These are phyloP conservation scores for Cydia splendana DNA, from an alignment of 1,140 invertebrate species.

Conservation along the genomic window DNA sequence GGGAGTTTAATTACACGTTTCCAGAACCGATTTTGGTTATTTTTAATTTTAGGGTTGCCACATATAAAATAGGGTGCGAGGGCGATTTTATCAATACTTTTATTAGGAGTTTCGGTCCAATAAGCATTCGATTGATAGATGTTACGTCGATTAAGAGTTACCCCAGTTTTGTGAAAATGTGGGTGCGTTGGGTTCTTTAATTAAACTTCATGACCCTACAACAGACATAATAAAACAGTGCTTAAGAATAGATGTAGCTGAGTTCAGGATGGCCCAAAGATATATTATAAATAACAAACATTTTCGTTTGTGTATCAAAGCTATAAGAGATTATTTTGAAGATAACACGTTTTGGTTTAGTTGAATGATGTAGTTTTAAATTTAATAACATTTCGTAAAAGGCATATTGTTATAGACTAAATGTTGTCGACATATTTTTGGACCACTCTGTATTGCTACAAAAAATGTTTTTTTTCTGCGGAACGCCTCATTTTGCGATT, in stretches of 20 bases:
- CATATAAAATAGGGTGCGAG: background rate
- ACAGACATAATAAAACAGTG: background rate
- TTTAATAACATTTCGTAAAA: no score
- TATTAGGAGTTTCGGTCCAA: conserved; percentile 15
- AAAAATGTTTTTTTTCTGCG: no score
- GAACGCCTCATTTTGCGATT: no score
- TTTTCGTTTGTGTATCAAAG: no score
- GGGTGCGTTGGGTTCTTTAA: background rate
- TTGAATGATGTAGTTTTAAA: no score
- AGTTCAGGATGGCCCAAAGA: no score
- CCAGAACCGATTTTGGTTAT: conserved; percentile 17
- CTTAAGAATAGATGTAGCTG: no score
- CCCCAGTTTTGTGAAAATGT: conserved; percentile 5
- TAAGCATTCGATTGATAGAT: conserved; percentile 4
- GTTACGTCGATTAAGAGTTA: conserved; percentile 1
- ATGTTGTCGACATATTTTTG: no score
- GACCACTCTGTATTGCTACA: background rate
- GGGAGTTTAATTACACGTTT: background rate
- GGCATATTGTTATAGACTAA: no score
- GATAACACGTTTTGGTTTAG: no score
- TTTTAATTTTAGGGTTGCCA: conserved; percentile 27
- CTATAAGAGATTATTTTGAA: no score
- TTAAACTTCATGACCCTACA: background rate
- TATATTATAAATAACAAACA: no score
- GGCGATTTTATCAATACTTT: conserved; percentile 24